phyloP scores from a whole-genome alignment of 2,797 vertebrate genomes.

The Eleutherodactylus coqui region DNA sequence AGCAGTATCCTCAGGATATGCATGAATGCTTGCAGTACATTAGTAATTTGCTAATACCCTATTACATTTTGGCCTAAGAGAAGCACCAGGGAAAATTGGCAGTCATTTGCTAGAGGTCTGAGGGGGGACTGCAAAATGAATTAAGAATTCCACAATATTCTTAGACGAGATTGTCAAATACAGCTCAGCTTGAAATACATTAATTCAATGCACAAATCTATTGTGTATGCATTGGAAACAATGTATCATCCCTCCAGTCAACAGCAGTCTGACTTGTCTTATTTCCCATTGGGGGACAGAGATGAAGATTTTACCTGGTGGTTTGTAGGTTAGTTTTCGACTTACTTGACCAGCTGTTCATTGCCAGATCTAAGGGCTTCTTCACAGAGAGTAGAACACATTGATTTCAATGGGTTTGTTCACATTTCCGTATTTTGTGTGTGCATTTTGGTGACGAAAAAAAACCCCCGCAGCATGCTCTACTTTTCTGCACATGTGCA shows the following conservation, averaged over 20 bases:
- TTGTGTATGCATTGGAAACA: constrained; percentile 60
- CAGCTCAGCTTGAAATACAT: constrained; percentile 75
- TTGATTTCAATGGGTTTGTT: no score
- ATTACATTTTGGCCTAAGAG: constrained; percentile 61
- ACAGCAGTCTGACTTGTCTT: neutral
- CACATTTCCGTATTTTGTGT: no score
- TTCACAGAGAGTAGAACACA: no score
- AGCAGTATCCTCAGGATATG: constrained; percentile 56
- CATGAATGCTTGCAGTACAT: constrained; percentile 61
- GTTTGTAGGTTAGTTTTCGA: constrained; percentile 1
- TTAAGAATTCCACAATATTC: constrained; percentile 65
- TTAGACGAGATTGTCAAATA: constrained; percentile 76
- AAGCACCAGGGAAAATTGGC: constrained; percentile 62
- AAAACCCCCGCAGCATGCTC: no score
- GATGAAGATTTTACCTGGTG: neutral
- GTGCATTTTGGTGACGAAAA: no score
- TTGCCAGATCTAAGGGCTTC: neutral
- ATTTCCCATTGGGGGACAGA: constrained; percentile 17
- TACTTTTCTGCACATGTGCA: no score
- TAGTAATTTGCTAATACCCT: constrained; percentile 68
- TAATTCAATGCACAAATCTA: constrained; percentile 76
- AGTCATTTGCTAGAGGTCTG: constrained; percentile 60
- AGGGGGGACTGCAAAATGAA: constrained; percentile 64
- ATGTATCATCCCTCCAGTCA: constrained; percentile 33
- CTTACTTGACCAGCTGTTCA: no score